phyloP scores from a whole-genome alignment of 2,797 vertebrate species.

The Acrossocheilus wenchowensis region DNA sequence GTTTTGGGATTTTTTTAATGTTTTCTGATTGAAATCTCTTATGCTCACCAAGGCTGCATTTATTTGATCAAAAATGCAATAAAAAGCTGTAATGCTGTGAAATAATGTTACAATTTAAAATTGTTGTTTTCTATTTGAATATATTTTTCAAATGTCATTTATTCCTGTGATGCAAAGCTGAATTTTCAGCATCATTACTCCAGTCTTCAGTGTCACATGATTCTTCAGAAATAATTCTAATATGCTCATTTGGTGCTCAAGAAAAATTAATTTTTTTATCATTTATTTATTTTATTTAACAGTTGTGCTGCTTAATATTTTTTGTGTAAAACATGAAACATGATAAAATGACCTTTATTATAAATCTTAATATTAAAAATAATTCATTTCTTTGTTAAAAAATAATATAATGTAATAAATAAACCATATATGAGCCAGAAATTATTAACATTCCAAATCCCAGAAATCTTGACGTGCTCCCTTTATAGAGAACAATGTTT shows the following conservation, averaged over 20 bases:
- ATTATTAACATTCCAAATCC: constrained; percentile 27
- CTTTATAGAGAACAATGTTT: constrained; percentile 22
- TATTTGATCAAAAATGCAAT: background rate
- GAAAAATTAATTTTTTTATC: background rate
- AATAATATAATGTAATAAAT: background rate
- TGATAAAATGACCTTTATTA: background rate
- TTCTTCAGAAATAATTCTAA: background rate
- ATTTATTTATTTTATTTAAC: no score
- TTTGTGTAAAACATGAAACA: background rate
- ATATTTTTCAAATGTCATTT: background rate
- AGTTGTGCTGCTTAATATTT: background rate
- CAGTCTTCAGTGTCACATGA: background rate
- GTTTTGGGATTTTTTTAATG: background rate
- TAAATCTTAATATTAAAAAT: background rate
- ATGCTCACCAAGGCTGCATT: no score
- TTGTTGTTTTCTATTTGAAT: background rate
- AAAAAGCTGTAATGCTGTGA: background rate
- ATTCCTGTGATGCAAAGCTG: background rate
- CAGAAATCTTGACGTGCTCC: background rate
- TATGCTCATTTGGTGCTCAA: background rate
- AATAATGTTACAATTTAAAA: background rate
- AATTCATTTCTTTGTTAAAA: background rate
- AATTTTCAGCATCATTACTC: background rate
- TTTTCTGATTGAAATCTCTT: background rate
- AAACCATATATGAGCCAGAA: constrained; percentile 33